These are phyloP conservation scores for Aegotheles bennettii DNA, from an alignment of 2,113 vertebrate genomes.

Conservation along the genomic window DNA sequence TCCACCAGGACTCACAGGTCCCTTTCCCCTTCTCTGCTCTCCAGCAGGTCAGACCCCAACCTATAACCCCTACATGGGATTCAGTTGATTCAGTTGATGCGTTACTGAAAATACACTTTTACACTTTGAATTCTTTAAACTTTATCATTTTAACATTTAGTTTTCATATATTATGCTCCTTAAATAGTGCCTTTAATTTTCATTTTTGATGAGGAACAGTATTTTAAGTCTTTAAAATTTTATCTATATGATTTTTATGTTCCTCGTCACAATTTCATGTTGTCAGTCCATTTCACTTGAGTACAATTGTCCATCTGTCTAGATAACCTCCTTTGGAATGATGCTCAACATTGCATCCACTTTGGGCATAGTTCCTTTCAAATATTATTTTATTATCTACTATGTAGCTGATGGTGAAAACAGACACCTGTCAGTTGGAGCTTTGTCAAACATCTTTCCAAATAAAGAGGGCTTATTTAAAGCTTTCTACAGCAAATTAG, in stretches of 20 bases:
- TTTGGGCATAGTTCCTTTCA: not conserved
- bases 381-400: slow-evolving; percentile 10
- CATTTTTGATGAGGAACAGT: not conserved
- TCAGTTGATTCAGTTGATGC: not conserved
- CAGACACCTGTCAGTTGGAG: not conserved
- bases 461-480: not conserved
- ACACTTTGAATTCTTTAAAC: not conserved
- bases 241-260: not conserved
- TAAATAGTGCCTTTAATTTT: not conserved
- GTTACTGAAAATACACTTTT: not conserved
- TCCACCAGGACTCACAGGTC: too few species aligned
- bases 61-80: too few species aligned
- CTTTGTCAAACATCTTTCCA: not conserved
- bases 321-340: not conserved
- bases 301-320: slow-evolving; percentile 23
- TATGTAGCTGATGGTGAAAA: not conserved
- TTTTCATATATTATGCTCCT: not conserved
- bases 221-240: not conserved
- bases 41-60: too few species aligned
- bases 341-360: not conserved
- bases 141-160: not conserved
- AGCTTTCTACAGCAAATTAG: not conserved
- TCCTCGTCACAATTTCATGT: not conserved
- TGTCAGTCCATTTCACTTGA: not conserved
- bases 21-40: too few species aligned